Evolutionary conservation across 2,888 invertebrate species (phyloP), one percentile per base, ranked within the genome.

Genomic region (Drosophila helvetica): DNA sequence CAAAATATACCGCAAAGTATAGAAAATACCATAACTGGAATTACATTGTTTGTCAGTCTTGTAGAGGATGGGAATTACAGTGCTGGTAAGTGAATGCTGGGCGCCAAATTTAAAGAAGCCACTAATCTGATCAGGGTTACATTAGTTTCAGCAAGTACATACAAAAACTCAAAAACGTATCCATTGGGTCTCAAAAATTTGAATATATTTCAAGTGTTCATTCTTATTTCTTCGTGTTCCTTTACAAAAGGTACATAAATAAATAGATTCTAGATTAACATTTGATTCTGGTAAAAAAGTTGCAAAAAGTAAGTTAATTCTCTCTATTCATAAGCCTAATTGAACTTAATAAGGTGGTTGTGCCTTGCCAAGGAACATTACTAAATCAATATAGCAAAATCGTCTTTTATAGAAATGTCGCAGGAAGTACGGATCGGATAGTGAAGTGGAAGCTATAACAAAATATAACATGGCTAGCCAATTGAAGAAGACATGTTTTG

Each of bases 161-260:
- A 27, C 8, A 8, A 27, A 25, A 8, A 27, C 8, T 27, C 7
- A 2, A 2, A 27, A 27, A 27, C 27, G 17, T 19, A 19, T 15
- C 18, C 19, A 22, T 10, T 50, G 47, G n/a, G 52, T 47, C 30
- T 59, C 47, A 45, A 52, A 38, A 56, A n/a, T 70, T 80, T 66
- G 81, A 80, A 87, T 68, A 68, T 72, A 80, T 81, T 67, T 84
- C 50, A 75, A 54, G 79, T 78, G 75, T 79, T 75, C 64, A 27
- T 71, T 71, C 78, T 75, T 78, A 78, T 6, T 59, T 60, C 48
- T 70, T 74, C 45, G 33, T 56, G 57, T 66, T 60, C 46, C n/a
- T 66, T 67, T 61, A 63, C 45, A 63, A 80, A 46, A 72, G 57
- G 68, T 74, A 45, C 59, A 66, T 71, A 63, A 66, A 61, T 55